These are phyloP conservation scores for Octodon degus DNA, from an alignment of 2,113 vertebrate genomes.

Conservation along the genomic window DNA sequence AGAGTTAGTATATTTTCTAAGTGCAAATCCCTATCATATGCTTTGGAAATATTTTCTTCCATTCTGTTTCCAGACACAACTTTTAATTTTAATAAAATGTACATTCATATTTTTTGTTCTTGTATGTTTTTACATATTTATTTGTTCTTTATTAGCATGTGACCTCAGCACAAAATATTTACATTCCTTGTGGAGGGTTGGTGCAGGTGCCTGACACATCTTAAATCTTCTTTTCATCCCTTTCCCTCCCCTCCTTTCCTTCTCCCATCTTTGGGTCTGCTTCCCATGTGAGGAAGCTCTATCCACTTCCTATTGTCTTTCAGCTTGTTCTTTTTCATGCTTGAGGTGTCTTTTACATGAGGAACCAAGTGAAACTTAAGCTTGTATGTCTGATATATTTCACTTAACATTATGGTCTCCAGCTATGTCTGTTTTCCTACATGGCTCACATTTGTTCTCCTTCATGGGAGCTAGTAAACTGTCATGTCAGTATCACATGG, in stretches of 20 bases:
- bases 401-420: too few relatives aligned
- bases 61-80: not conserved
- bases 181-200: not conserved
- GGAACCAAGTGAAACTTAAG: not conserved
- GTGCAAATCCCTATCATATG: not conserved
- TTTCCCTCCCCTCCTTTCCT: not conserved
- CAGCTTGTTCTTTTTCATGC: not conserved
- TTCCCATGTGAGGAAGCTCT: not conserved
- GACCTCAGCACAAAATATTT: not conserved
- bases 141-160: not conserved
- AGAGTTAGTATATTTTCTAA: constrained; percentile 15
- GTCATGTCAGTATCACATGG: not conserved
- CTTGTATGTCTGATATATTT: not conserved
- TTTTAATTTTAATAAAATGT: not conserved
- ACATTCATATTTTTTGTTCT: not conserved
- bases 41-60: not conserved
- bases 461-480: not conserved
- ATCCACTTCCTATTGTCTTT: not conserved
- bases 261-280: not conserved
- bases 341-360: not conserved
- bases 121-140: constrained; percentile 26
- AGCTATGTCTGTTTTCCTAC: not conserved
- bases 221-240: not conserved
- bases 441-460: not conserved
- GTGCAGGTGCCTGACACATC: not conserved